Evolutionary conservation across 2,888 invertebrate species (phyloP), one percentile per base, ranked within the genome.

Genomic region (Pemphredon lugubris): DNA sequence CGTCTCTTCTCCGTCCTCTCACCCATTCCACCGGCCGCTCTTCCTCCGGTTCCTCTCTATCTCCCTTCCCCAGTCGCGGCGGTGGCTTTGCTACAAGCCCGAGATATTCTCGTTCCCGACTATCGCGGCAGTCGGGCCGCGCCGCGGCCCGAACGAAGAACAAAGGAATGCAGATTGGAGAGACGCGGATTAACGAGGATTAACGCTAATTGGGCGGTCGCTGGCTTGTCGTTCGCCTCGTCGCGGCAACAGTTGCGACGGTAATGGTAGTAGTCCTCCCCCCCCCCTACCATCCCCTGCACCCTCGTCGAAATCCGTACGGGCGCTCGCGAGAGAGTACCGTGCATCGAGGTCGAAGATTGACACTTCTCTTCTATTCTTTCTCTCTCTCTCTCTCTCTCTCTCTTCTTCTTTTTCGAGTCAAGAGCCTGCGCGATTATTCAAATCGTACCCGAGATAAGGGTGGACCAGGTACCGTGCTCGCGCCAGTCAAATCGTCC

Each of bases 121-220:
- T 18, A 50, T 34, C 9, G 47, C 48, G 53, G 53, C 59, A 57
- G 67, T 71, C 57, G 37, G 60, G 39, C 40, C 40, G 55, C 40
- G 39, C 14, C 32, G 53, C 47, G 50, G 59, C 71, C 68, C 66
- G 61, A 63, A 69, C 61, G 60, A 74, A 76, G 77, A 72, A 83
- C 83, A 86, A 83, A 85, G 85, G 84, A 84, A 87, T 86, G 86
- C 75, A 87, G 84, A 87, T 87, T 87, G 81, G 77, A 83, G 82
- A 79, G 82, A 84, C 76, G 80, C 75, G 83, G 84, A 84, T 85
- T 84, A 86, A 82, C 82, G 80, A 80, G 83, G 84, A 84, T 87
- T 87, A 87, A 84, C 85, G 83, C 84, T 87, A 87, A 87, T 87
- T 87, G 86, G 84, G 82, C 79, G 82, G 83, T 75, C 61, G 70